Base-by-base conservation (phyloP, 2,797 vertebrate species). In the Holocentrus rufus region DNA sequence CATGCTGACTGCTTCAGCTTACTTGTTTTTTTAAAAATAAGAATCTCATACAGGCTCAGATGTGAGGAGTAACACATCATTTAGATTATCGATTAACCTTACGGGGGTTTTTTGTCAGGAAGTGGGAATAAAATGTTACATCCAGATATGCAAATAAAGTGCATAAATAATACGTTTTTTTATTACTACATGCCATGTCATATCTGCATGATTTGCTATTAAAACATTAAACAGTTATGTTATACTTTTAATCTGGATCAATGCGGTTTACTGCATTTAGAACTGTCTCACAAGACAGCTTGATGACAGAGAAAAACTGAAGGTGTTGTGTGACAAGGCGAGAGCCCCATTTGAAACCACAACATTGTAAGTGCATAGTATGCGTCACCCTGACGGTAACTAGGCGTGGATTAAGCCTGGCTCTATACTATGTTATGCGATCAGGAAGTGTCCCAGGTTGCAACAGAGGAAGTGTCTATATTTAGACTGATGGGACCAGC, bases 381-480 rank as follows among this genome's bases (percentile, higher is more conserved):
- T 44, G 47, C 76, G 22, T 79, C 49, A 81, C 74, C 81, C 90
- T 76, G 50, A 61, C 36, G 25, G 10, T 25, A 36, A 78, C 65
- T 69, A 65, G 55, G 80, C 50, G 30, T 73, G 56, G 69, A 79
- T 79, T 55, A 60, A 63, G 58, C 20, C 36, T 44, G 39, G 53
- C 68, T 34, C 18, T 34, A 42, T 20, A 1, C 59, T n/a, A n/a
- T 69, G 14, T 11, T 76, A 72, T 71, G 72, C 78, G 87, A 86
- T 87, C 76, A 86, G 80, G 87, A 90, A 89, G 84, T 82, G 76
- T 62, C 74, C 76, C 77, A 82, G 70, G 67, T 81, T 47, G 58
- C 68, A 55, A 86, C 57, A 77, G 79, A 90, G 87, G 84, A 90
- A 88, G 85, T 56, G 50, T 80, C 85, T 90, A 88, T 90, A 85